Conservation (phyloP, 2,113 vertebrate genomes). For the Pedionomus torquatus region DNA sequence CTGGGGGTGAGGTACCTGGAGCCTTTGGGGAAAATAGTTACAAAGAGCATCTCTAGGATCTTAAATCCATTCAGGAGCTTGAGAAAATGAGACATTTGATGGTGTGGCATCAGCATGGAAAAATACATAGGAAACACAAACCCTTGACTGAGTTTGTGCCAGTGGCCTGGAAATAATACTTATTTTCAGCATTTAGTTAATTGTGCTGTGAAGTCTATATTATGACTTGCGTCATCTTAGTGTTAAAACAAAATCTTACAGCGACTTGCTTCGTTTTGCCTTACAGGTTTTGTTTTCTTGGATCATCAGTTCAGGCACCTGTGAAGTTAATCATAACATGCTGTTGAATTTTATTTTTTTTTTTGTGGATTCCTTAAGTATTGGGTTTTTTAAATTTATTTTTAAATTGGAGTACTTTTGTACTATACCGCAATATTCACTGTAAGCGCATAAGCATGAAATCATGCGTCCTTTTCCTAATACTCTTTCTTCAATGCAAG, state of each 20-base stretch:
- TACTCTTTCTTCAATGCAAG: background rate
- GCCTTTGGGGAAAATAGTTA: background rate
- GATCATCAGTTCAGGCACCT: background rate
- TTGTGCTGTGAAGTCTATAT: background rate
- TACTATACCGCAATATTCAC: background rate
- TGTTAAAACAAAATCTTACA: background rate
- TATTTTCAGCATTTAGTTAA: background rate
- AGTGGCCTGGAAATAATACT: background rate
- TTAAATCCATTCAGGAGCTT: background rate
- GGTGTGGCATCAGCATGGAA: background rate
- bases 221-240: background rate
- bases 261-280: background rate
- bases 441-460: background rate
- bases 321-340: background rate
- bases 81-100: background rate
- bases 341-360: background rate
- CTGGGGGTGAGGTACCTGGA: accelerated
- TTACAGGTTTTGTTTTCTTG: background rate
- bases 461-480: background rate
- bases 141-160: background rate
- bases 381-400: background rate
- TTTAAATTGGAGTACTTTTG: background rate
- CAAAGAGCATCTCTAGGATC: background rate
- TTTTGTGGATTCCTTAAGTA: background rate
- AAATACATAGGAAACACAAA: accelerated